Conservation (phyloP, 64 coral and sea anemone species). For the Montipora cactus region DNA sequence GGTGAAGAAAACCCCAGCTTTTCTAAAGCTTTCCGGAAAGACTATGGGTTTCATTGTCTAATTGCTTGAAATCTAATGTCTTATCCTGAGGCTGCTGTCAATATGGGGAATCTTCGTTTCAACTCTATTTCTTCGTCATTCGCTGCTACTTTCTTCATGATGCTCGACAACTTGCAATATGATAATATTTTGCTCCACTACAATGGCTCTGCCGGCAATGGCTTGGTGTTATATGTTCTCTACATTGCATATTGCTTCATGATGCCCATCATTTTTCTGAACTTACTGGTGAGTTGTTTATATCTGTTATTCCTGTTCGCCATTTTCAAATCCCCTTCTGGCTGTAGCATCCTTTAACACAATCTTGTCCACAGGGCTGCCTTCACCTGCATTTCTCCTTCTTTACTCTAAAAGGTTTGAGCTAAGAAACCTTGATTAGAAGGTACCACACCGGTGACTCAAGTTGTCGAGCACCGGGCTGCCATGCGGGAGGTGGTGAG, state of each 20-base stretch:
- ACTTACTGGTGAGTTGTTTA: conserved; percentile 74
- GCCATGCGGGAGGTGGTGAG: no score
- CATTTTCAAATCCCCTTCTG: no score
- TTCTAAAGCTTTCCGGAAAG: no score
- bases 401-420: no score
- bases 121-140: conserved; percentile 52
- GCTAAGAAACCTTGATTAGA: no score
- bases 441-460: no score
- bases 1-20: no score
- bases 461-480: no score
- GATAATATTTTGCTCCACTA: conserved; percentile 86
- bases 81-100: no score
- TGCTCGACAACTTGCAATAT: conserved; percentile 88
- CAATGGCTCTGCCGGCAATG: conserved; percentile 28
- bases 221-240: conserved; percentile 63
- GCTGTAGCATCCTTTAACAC: no score
- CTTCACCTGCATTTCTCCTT: no score
- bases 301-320: neutral
- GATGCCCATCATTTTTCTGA: conserved; percentile 97
- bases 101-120: conserved; percentile 55
- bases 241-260: conserved; percentile 89
- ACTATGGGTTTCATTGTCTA: neutral
- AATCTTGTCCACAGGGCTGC: no score
- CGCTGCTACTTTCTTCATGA: conserved; percentile 90
- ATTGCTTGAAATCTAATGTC: neutral